Evolutionary conservation across 1,140 invertebrate genomes (phyloP), one percentile per base, ranked within the genome.

Genomic region (Belonocnema kinseyi): DNA sequence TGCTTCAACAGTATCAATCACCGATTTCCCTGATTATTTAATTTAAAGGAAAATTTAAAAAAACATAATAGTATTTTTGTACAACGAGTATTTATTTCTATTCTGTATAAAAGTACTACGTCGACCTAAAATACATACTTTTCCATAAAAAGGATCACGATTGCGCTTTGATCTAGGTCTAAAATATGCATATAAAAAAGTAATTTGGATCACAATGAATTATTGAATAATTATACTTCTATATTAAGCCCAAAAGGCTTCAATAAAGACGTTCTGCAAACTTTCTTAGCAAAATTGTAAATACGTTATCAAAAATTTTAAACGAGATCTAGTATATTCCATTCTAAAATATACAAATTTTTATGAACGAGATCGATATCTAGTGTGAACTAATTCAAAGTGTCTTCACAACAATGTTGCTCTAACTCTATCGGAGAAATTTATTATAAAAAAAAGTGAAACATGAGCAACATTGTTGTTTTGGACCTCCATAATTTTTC

Each of bases 71-170:
- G 5, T 11, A 46, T 66, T 66, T 66, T 66, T 66, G 33, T 66
- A 66, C 61, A 66, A 66, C 58, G 33, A 66, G 61, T 66, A 40
- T 66, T 40, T 66, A 66, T 66, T 66, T 66, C 14, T 26, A 66
- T 46, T 46, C 61, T 40, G 33, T 66, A 46, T 46, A 66, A 66
- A 66, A 66, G 61, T 66, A 46, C 26, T 66, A 66, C 61, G 21
- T 66, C 13, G 61, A 66, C 26, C 61, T 66, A 66, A 66, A 66
- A 66, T 66, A 66, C 61, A 66, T 66, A 46, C 40, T 66, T 66
- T 40, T 66, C 16, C 21, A 66, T 66, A 66, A 66, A 66, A 66
- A 14, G 26, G 61, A 66, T 66, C 61, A 66, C 61, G 61, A 66
- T 33, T 66, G 33, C 61, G 61, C 61, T 66, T 66, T 66, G 61